These are phyloP conservation scores for Sebastes matsubarae DNA, from an alignment of 2,797 vertebrate genomes.

Conservation along the genomic window DNA sequence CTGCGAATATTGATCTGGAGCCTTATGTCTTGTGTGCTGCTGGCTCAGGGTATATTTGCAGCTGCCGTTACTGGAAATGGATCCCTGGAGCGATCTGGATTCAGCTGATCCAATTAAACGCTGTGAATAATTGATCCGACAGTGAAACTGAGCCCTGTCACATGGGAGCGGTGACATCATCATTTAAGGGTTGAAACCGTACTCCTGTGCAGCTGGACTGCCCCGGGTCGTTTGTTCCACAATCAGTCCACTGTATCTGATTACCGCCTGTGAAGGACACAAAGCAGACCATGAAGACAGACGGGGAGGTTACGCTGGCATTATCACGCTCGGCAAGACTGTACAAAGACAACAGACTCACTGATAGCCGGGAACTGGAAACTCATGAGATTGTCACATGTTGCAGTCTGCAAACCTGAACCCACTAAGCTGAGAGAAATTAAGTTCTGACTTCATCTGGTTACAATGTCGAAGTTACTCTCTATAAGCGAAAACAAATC, in stretches of 20 bases:
- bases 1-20: slow-evolving; percentile 65
- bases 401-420: slow-evolving; percentile 32
- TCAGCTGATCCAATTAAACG: slow-evolving; percentile 83
- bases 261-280: slow-evolving; percentile 78
- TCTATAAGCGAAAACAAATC: slow-evolving; percentile 30
- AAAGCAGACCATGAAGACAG: slow-evolving; percentile 67
- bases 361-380: slow-evolving; percentile 46
- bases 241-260: slow-evolving; percentile 75
- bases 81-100: slow-evolving; percentile 78
- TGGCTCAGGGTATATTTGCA: slow-evolving; percentile 79
- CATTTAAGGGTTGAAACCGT: slow-evolving; percentile 69
- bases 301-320: slow-evolving; percentile 57
- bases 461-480: slow-evolving; percentile 2
- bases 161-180: slow-evolving; percentile 81
- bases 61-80: slow-evolving; percentile 80
- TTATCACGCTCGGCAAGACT: slow-evolving; percentile 57
- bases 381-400: slow-evolving; percentile 68
- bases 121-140: slow-evolving; percentile 85
- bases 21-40: slow-evolving; percentile 66
- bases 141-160: slow-evolving; percentile 80
- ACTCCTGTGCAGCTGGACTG: slow-evolving; percentile 73
- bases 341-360: slow-evolving; percentile 62
- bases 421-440: slow-evolving; percentile 9
- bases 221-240: slow-evolving; percentile 73
- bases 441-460: slow-evolving; percentile 30